phyloP scores from a whole-genome alignment of 1,140 invertebrate species.

The Cylas formicarius region DNA sequence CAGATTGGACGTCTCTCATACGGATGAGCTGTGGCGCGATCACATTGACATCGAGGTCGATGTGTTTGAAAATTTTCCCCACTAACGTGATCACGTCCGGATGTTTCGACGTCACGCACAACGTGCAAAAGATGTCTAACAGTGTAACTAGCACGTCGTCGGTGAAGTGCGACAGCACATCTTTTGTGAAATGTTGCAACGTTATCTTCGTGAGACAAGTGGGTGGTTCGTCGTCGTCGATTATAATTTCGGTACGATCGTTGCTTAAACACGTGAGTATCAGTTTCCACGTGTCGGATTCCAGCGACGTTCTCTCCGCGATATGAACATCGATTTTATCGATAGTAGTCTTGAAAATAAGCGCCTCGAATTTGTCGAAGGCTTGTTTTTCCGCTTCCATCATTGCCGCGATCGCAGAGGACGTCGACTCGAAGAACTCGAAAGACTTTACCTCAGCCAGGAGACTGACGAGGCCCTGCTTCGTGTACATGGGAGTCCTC shows the following conservation, averaged over 20 bases:
- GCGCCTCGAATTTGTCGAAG: constrained; percentile 45
- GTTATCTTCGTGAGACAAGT: constrained; percentile 35
- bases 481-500: constrained; percentile 42
- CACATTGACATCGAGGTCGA: constrained; percentile 57
- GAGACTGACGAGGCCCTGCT: constrained; percentile 43
- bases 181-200: constrained; percentile 52
- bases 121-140: constrained; percentile 41
- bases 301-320: constrained; percentile 13
- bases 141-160: constrained; percentile 36
- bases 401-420: too few relatives aligned
- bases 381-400: constrained; percentile 33
- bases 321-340: constrained; percentile 39
- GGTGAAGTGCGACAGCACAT: constrained; percentile 44
- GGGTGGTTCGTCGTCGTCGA: constrained; percentile 11
- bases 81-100: constrained; percentile 49
- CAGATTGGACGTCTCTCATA: constrained; percentile 47
- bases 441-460: constrained; percentile 49
- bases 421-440: constrained; percentile 45
- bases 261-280: constrained; percentile 42
- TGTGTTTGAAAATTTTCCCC: constrained; percentile 60
- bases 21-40: constrained; percentile 52
- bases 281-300: constrained; percentile 42
- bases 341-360: constrained; percentile 43
- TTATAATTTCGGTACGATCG: constrained; percentile 23
- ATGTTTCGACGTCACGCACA: constrained; percentile 24